phyloP scores from a whole-genome alignment of 2,113 vertebrate genomes.

The Chascanopsetta lugubris region DNA sequence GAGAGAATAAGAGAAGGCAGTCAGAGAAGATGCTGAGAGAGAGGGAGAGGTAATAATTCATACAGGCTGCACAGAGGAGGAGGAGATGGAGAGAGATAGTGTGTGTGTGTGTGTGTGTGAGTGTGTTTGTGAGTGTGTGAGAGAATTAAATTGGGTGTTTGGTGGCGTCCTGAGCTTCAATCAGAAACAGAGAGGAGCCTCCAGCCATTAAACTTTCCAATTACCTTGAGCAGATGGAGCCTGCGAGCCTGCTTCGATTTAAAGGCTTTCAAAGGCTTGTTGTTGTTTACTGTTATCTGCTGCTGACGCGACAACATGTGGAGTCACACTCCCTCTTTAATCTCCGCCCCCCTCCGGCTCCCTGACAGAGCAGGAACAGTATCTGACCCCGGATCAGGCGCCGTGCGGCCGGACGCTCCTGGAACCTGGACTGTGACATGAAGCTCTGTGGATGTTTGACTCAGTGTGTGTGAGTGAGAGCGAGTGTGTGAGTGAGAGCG shows the following conservation, averaged over 20 bases:
- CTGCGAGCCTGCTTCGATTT: slow-evolving; percentile 57
- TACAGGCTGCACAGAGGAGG: slow-evolving; percentile 18
- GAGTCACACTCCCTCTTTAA: slow-evolving; percentile 22
- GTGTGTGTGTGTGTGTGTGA: background rate
- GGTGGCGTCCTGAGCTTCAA: slow-evolving; percentile 58
- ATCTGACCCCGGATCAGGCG: slow-evolving; percentile 18
- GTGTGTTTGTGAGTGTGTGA: slow-evolving; percentile 4
- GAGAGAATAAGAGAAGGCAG: slow-evolving; percentile 1
- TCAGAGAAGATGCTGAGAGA: slow-evolving; percentile 15
- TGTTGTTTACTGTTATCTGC: slow-evolving; percentile 70
- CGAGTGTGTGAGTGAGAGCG: slow-evolving; percentile 47
- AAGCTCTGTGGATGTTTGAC: slow-evolving; percentile 36
- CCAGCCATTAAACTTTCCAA: slow-evolving; percentile 73
- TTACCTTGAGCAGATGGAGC: slow-evolving; percentile 73
- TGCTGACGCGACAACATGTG: slow-evolving; percentile 48
- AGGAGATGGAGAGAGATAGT: slow-evolving; percentile 19
- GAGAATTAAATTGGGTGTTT: slow-evolving; percentile 69
- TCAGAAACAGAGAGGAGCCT: slow-evolving; percentile 67
- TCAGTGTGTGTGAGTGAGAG: slow-evolving; percentile 62
- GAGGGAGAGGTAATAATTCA: slow-evolving; percentile 35
- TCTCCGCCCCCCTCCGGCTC: background rate
- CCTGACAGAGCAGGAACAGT: background rate
- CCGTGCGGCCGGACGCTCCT: background rate
- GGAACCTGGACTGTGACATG: slow-evolving; percentile 26
- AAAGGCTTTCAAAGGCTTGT: slow-evolving; percentile 57